These are phyloP conservation scores for Pseudachorutes palmiensis DNA, from an alignment of 1,140 invertebrate species.

Conservation along the genomic window DNA sequence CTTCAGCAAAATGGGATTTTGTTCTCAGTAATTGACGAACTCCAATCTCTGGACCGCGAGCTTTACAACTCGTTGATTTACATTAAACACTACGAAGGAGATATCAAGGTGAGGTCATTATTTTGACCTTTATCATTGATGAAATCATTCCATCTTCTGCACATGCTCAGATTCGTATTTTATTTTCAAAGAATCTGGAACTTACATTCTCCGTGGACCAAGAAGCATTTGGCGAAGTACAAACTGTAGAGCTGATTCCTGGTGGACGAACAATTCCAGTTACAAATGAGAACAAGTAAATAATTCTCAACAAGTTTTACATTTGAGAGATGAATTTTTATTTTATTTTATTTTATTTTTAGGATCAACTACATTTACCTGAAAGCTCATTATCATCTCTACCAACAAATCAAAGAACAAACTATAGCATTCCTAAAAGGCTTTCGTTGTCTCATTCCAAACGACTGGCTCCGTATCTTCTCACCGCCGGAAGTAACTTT, in stretches of 20 bases:
- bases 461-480: conserved; percentile 91
- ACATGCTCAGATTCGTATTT: not conserved
- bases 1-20: conserved; percentile 64
- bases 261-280: conserved; percentile 87
- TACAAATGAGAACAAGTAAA: conserved; percentile 92
- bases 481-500: conserved; percentile 81
- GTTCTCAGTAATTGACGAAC: conserved; percentile 76
- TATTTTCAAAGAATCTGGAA: conserved; percentile 64
- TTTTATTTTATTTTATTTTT: conserved; percentile 22
- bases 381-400: conserved; percentile 98
- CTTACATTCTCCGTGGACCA: conserved; percentile 96
- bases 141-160: not conserved
- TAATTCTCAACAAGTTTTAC: too few relatives aligned
- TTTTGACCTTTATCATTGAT: not conserved
- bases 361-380: conserved; percentile 95
- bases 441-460: conserved; percentile 89
- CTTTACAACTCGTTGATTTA: conserved; percentile 93
- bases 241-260: conserved; percentile 82
- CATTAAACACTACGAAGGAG: conserved; percentile 92
- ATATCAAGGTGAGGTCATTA: conserved; percentile 53
- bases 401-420: conserved; percentile 93
- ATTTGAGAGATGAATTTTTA: not conserved
- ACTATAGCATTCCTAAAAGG: conserved; percentile 92
- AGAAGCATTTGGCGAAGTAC: conserved; percentile 83
- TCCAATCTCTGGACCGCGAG: conserved; percentile 91